Conservation (phyloP, 2,797 vertebrate species). For the Carapus acus region DNA sequence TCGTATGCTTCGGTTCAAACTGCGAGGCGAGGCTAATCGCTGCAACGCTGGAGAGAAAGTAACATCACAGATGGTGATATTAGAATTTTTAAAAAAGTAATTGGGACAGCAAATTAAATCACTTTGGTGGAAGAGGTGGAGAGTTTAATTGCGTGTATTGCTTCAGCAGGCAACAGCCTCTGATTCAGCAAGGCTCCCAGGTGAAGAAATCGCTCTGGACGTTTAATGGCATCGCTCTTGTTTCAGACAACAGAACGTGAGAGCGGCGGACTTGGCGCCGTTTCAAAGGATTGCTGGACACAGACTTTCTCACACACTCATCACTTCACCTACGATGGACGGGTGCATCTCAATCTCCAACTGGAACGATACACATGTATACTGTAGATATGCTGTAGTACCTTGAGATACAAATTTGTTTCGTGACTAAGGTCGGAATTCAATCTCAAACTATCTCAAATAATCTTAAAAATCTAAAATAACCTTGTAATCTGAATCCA, state of each 20-base stretch:
- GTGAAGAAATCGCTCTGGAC: slow-evolving; percentile 15
- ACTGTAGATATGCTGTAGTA: too few species aligned
- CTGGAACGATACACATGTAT: too few species aligned
- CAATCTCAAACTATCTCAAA: too few species aligned
- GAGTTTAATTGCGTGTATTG: slow-evolving; percentile 35
- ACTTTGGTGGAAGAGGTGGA: slow-evolving; percentile 22
- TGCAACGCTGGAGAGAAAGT: slow-evolving; percentile 29
- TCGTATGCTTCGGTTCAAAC: slow-evolving; percentile 49
- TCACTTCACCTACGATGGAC: too few species aligned
- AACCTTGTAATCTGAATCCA: too few species aligned
- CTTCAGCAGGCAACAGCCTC: slow-evolving; percentile 25
- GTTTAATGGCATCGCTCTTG: slow-evolving; percentile 45
- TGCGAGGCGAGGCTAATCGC: slow-evolving; percentile 41
- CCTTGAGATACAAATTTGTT: too few species aligned
- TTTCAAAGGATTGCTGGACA: too few species aligned
- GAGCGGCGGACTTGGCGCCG: slow-evolving; percentile 43
- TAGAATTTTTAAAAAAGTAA: slow-evolving; percentile 27
- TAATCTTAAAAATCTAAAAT: too few species aligned
- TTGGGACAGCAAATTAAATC: slow-evolving; percentile 33
- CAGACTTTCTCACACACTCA: too few species aligned
- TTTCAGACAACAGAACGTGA: slow-evolving; percentile 53
- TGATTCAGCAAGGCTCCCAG: slow-evolving; percentile 10
- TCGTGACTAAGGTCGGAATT: too few species aligned
- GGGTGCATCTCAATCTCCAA: too few species aligned
- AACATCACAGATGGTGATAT: slow-evolving; percentile 26